phyloP scores from a whole-genome alignment of 2,113 vertebrate species.

The Ophthalmotilapia sp. region DNA sequence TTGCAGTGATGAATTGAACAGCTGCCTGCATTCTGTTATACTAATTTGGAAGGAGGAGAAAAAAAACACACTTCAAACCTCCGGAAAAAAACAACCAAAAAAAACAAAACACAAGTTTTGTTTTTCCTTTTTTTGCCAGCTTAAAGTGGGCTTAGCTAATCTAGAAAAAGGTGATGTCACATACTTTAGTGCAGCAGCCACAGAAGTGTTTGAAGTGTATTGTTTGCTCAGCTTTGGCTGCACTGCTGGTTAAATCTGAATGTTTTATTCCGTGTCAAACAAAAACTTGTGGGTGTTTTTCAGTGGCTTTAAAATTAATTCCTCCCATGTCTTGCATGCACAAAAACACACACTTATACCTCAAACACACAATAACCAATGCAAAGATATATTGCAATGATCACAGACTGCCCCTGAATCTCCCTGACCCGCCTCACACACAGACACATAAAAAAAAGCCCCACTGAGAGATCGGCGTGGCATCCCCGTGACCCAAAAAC shows the following conservation, averaged over 20 bases:
- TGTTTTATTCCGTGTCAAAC: not conserved
- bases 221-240: not conserved
- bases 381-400: not conserved
- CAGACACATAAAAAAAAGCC: not conserved
- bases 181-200: not conserved
- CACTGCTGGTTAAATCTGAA: not conserved
- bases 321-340: not conserved
- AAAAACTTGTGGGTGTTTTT: not conserved
- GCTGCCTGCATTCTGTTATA: not conserved
- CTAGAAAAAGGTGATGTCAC: not conserved
- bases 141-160: not conserved
- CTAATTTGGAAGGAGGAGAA: not conserved
- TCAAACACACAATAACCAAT: not conserved
- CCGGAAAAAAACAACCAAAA: not conserved
- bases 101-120: not conserved
- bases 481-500: slow-evolving; percentile 50
- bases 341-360: not conserved
- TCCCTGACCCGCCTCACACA: not conserved
- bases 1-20: slow-evolving; percentile 22
- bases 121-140: not conserved
- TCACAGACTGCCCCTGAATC: not conserved
- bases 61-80: not conserved
- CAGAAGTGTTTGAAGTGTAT: not conserved
- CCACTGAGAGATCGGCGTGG: not conserved
- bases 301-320: not conserved